phyloP scores from a whole-genome alignment of 2,113 vertebrate species.

The Noctilio leporinus region DNA sequence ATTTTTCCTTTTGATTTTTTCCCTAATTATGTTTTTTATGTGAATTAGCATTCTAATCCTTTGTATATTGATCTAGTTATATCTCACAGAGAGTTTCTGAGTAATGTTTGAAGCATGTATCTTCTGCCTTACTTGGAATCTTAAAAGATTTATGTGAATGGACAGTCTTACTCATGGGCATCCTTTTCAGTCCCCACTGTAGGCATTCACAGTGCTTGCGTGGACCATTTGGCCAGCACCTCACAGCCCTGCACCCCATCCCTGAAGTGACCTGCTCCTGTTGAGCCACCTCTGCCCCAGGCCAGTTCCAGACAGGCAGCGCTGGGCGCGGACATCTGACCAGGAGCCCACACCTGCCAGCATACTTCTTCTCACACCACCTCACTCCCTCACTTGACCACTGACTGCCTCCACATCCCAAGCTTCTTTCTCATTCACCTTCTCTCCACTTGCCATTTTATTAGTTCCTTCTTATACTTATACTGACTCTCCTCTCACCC shows the following conservation, averaged over 20 bases:
- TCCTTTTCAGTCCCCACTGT: background rate
- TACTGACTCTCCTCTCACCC: background rate
- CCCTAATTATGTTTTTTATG: background rate
- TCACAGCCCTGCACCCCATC: background rate
- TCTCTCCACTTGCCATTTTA: background rate
- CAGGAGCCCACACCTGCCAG: background rate
- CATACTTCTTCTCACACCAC: fast-evolving
- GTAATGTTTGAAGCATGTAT: background rate
- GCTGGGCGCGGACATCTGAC: background rate
- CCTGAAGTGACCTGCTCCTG: background rate
- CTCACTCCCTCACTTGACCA: too few species aligned
- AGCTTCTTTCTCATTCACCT: background rate
- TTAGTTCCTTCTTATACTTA: too few species aligned
- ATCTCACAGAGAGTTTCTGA: background rate
- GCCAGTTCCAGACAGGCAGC: background rate
- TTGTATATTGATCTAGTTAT: background rate
- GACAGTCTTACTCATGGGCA: background rate
- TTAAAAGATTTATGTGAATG: background rate
- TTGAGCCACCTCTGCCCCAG: background rate
- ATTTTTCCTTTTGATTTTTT: background rate
- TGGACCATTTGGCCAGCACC: background rate
- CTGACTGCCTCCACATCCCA: background rate
- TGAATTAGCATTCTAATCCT: background rate
- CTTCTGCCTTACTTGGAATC: background rate
- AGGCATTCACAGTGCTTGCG: background rate